Percentiles rank a stretch among this genome's conserved stretches.
These are phyloP conservation scores for Andricus grossulariae DNA, from an alignment of 1,140 invertebrate species.

Conservation along the genomic window DNA sequence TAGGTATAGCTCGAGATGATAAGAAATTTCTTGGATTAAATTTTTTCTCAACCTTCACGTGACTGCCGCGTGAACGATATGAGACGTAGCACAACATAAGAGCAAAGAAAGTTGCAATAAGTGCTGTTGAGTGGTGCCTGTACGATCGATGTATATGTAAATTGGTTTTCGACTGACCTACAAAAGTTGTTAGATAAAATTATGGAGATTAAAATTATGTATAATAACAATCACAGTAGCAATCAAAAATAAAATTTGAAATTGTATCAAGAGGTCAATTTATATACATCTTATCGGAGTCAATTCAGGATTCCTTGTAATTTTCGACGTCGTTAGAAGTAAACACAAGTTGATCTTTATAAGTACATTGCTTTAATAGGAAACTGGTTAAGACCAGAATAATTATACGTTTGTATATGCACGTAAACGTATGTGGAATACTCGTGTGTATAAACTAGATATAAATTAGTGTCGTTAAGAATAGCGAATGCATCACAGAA, in stretches of 20 bases:
- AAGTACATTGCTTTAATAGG: not conserved
- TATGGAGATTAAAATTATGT: no score
- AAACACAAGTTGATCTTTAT: not conserved
- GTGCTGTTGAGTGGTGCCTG: not conserved
- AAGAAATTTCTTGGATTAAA: constrained; percentile 23
- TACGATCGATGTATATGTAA: no score
- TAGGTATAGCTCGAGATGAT: not conserved
- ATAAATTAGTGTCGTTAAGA: no score
- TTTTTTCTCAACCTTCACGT: not conserved
- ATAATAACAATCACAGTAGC: no score
- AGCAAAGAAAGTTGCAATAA: not conserved
- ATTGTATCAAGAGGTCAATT: not conserved
- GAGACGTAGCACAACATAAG: not conserved
- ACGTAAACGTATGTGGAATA: not conserved
- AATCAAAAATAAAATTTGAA: not conserved
- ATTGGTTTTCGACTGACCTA: no score
- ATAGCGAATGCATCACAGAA: not conserved
- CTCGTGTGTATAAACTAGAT: no score
- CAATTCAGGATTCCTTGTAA: not conserved
- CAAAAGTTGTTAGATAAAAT: no score
- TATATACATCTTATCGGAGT: constrained; percentile 1
- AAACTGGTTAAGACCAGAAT: not conserved
- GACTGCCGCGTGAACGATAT: not conserved
- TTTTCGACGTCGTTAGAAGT: not conserved
- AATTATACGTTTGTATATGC: not conserved